These are phyloP conservation scores for Mesocentrotus franciscanus DNA, from an alignment of 53 echinoderm and acorn worm genomes.

Conservation along the genomic window DNA sequence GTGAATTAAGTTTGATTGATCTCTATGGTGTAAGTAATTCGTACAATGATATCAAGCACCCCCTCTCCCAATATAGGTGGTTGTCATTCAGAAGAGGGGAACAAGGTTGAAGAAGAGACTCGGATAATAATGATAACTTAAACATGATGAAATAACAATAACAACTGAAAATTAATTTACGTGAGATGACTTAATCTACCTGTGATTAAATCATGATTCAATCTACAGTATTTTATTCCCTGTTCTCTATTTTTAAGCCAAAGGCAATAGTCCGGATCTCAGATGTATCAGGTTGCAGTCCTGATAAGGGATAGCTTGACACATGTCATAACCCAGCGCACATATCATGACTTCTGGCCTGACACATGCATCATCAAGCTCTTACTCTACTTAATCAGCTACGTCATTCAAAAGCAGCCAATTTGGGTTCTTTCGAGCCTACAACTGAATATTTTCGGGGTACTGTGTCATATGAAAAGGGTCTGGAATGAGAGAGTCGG, in stretches of 20 bases:
- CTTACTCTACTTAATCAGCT: conserved; percentile 37
- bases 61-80: no score
- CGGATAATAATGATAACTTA: no score
- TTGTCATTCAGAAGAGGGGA: no score
- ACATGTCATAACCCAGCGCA: conserved; percentile 45
- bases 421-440: not conserved
- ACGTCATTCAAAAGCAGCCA: not conserved
- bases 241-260: not conserved
- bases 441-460: no score
- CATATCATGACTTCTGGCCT: conserved; percentile 42
- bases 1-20: no score
- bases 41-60: no score
- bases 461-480: no score
- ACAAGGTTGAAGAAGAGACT: no score
- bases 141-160: no score
- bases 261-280: conserved; percentile 4
- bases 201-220: not conserved
- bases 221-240: not conserved
- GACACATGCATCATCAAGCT: not conserved
- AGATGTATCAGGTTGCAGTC: not conserved
- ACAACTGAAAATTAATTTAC: no score
- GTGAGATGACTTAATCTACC: not conserved
- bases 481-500: no score
- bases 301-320: conserved; percentile 19
- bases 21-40: no score